Evolutionary conservation across 2,888 invertebrate genomes (phyloP), one percentile per base, ranked within the genome.

Genomic region (Agrilus biguttatus): DNA sequence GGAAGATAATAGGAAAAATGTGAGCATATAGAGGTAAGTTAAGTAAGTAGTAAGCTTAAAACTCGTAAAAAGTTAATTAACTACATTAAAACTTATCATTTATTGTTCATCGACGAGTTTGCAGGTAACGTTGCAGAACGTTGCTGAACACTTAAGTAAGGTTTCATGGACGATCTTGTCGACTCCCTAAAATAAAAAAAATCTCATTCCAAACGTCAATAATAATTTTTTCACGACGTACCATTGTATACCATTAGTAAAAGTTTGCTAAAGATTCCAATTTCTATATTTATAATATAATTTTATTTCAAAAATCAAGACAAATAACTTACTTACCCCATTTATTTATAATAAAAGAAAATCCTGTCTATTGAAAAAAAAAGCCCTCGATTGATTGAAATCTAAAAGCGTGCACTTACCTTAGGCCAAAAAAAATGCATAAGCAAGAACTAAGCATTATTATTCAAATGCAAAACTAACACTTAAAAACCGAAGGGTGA

Each of bases 61-160:
- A 28, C 28, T 28, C 28, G 28, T 17, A 14, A 36, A 19, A 14
- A 36, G 8, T 36, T 36, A 36, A 17, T 36, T 36, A 36, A 14
- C 45, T 28, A 28, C 28, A 10, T 28, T 28, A 28, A 28, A 28
- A 28, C 28, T 28, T 50, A 56, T 62, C 59, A 63, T 61, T 65
- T 64, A 51, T 77, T 74, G 70, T 75, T 77, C 64, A 85, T 72
- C 54, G 85, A 83, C 55, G 84, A 80, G 71, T 85, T 85, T 60
- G 85, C 83, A 60, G 89, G 89, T 66, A 89, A 75, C 55, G 89
- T 89, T 51, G 88, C 86, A 61, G 88, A 88, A 69, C 87, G 80
- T 72, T 86, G 88, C 66, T 78, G 76, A 53, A 75, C 74, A 63
- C 77, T 77, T 69, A 80, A 71, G 63, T 79, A 82, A 52, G 80